Percentiles rank a stretch among this genome's conserved stretches.
Evolutionary conservation across 2,888 invertebrate species (phyloP).

Genomic region (Litoditis marina): DNA sequence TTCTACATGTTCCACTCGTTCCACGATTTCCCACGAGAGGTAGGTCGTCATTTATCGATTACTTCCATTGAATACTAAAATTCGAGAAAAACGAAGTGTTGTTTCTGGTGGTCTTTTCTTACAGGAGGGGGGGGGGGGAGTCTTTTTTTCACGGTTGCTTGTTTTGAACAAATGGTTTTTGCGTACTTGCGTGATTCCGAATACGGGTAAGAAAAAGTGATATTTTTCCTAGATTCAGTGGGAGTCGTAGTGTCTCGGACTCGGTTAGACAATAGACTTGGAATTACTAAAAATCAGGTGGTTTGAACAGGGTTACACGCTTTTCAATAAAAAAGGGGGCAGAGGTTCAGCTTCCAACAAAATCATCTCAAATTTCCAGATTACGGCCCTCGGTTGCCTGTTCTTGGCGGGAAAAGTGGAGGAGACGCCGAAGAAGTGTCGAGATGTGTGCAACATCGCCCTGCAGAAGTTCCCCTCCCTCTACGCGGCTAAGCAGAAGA

Average conservation of each 20-base stretch:
- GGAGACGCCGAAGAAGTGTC: constrained; percentile 99
- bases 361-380: constrained; percentile 65
- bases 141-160: too few species aligned
- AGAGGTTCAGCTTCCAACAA: too few species aligned
- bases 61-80: background rate
- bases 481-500: background rate
- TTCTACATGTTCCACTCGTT: constrained; percentile 99
- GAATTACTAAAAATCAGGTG: constrained; percentile 18
- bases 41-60: constrained; percentile 50
- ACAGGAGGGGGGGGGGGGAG: too few species aligned
- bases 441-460: constrained; percentile 89
- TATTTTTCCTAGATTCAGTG: too few species aligned
- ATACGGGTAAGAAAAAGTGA: too few species aligned
- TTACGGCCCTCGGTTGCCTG: constrained; percentile 91
- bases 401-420: constrained; percentile 98
- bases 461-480: constrained; percentile 53
- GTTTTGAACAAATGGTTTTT: too few species aligned
- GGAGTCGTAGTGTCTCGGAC: too few species aligned
- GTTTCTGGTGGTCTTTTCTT: too few species aligned
- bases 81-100: too few species aligned
- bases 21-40: constrained; percentile 88
- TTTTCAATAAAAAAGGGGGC: too few species aligned
- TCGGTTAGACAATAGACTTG: background rate
- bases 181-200: too few species aligned
- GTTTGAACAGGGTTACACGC: too few species aligned